Evolutionary conservation across 2,113 vertebrate species (phyloP).

Genomic region (Cyanistes caeruleus): DNA sequence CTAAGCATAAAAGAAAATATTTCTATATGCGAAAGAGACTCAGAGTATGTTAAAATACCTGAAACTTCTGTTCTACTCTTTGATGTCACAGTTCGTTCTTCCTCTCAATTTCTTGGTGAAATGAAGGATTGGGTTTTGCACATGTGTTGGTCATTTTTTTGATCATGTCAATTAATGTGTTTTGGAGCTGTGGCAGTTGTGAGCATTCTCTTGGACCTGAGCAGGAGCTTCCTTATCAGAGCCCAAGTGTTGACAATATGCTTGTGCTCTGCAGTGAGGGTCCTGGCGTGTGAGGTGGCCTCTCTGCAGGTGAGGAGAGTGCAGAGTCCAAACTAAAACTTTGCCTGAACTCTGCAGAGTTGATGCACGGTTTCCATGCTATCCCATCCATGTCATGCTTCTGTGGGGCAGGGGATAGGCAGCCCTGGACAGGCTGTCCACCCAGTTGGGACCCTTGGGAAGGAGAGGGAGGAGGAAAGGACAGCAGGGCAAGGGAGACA

Average conservation of each 20-base stretch:
- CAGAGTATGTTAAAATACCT: not conserved
- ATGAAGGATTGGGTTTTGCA: not conserved
- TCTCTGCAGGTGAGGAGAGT: not conserved
- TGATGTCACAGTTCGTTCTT: not conserved
- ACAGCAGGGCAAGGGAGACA: not conserved
- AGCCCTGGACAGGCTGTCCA: not conserved
- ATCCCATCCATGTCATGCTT: accelerated
- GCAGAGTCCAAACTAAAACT: not conserved
- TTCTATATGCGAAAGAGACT: not conserved
- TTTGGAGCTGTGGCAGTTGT: accelerated
- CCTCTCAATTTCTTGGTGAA: not conserved
- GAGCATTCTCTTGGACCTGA: not conserved
- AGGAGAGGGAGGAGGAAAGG: not conserved
- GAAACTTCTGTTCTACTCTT: not conserved
- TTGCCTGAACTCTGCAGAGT: accelerated
- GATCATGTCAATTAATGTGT: not conserved
- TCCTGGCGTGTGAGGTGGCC: not conserved
- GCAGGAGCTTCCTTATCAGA: not conserved
- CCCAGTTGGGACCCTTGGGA: not conserved
- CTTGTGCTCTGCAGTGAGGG: not conserved
- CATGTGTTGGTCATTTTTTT: not conserved
- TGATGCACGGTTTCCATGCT: not conserved
- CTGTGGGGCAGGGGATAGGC: not conserved
- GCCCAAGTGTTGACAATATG: not conserved
- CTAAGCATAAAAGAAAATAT: not conserved